Conservation (phyloP, 1,140 invertebrate genomes). For the Drosophila mayri region DNA sequence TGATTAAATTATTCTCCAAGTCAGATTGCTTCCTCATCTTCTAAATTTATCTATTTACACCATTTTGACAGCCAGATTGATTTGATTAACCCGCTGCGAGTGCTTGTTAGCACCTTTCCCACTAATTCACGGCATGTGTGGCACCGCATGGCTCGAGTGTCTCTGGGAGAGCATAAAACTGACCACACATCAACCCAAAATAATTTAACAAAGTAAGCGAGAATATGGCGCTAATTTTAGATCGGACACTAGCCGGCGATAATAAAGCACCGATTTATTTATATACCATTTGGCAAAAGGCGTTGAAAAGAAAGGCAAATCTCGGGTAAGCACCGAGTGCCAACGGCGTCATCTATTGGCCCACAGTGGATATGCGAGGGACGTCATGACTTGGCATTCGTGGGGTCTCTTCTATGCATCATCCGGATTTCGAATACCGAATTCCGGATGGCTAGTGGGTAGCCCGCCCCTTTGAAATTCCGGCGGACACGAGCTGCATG, state of each 20-base stretch:
- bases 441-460: background rate
- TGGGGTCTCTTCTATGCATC: slow-evolving; percentile 19
- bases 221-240: slow-evolving; percentile 35
- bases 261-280: slow-evolving; percentile 32
- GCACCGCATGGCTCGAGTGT: slow-evolving; percentile 20
- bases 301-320: slow-evolving; percentile 1
- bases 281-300: slow-evolving; percentile 21
- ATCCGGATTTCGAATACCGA: slow-evolving; percentile 12
- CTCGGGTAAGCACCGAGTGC: slow-evolving; percentile 9
- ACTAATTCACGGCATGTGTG: slow-evolving; percentile 20
- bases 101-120: slow-evolving; percentile 20
- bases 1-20: background rate
- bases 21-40: slow-evolving; percentile 10
- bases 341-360: slow-evolving; percentile 34
- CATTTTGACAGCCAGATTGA: slow-evolving; percentile 14
- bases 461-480: slow-evolving; percentile 17
- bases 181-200: slow-evolving; percentile 30
- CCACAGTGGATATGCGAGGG: slow-evolving; percentile 8
- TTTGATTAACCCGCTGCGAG: background rate
- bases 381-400: slow-evolving; percentile 32
- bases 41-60: slow-evolving; percentile 11
- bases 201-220: slow-evolving; percentile 7
- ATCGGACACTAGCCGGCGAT: slow-evolving; percentile 11
- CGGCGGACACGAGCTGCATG: slow-evolving; percentile 57
- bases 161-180: slow-evolving; percentile 17